Evolutionary conservation across 2,113 vertebrate species (phyloP), one percentile per base, ranked within the genome.

Genomic region (Neolamprologus ventralis): DNA sequence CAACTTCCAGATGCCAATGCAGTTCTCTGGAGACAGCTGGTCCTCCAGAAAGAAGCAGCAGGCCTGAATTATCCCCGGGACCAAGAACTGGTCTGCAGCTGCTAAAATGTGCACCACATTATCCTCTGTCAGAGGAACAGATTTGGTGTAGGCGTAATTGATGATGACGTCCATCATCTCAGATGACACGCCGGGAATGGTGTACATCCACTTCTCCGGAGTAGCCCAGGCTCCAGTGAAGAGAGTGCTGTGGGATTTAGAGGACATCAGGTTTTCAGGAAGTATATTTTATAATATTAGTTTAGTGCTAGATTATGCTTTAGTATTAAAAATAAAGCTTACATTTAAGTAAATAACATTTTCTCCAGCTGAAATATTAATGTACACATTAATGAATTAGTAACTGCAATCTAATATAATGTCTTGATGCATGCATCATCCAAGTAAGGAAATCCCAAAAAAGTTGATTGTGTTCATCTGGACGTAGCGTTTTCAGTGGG

Each of bases 11-110:
- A 97, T 96, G 26, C 51, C 7, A 3, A 83, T 47, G 60, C 86
- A 88, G 21, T 98, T 98, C 82, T 95, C 95, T 60, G 91, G 54
- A 84, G 96, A 96, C 8, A 98, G 94, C 87, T 96, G 96, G 2
- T 93, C 90, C 82, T 95, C 95, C 81, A 98, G 93, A 94, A 97
- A 98, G 75, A 96, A 85, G 1, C 95, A 96, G 93, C 97, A 98
- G 12, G 93, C 86, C n/a, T 94, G 89, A 65, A 97, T 37, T 0
- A 97, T 95, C 12, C 95, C 96, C 81, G 95, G 92, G 92, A 97
- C 84, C 23, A 95, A 95, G 85, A 98, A 96, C 23, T 97, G 96
- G 81, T 98, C 97, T 3, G 97, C 97, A 1, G 97, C 96, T 0
- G 84, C 91, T 7, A 98, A 89, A 40, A 97, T 93, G 19, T 88